Conservation (phyloP, 2,113 vertebrate genomes). For the Recurvirostra avosetta region DNA sequence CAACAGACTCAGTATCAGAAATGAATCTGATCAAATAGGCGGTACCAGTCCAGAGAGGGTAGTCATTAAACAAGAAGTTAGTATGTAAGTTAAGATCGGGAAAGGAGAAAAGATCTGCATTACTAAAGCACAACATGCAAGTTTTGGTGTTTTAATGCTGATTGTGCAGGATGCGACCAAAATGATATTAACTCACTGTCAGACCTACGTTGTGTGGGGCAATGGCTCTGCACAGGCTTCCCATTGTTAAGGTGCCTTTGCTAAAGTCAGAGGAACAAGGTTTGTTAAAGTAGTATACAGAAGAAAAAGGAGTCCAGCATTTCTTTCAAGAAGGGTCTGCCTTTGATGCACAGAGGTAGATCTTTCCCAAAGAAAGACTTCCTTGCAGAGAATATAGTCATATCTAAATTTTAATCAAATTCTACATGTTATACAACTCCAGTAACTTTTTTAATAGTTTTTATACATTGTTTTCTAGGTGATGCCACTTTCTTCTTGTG, state of each 20-base stretch:
- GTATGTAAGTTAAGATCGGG: background rate
- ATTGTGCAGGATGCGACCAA: background rate
- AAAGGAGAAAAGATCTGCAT: background rate
- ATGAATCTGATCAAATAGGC: fast-evolving
- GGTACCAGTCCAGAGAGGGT: background rate
- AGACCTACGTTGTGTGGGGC: fast-evolving
- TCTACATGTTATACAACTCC: background rate
- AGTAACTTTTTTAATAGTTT: background rate
- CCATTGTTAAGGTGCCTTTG: background rate
- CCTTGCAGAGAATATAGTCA: background rate
- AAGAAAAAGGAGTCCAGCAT: background rate
- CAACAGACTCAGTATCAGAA: background rate
- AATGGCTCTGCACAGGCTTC: background rate
- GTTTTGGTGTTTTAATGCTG: background rate
- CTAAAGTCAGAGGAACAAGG: background rate
- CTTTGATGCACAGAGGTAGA: background rate
- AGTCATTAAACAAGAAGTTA: background rate
- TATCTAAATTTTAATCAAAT: background rate
- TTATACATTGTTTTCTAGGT: background rate
- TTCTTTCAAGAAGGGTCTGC: background rate
- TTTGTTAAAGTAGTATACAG: background rate
- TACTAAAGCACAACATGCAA: fast-evolving
- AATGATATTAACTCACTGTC: background rate
- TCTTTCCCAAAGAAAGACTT: background rate
- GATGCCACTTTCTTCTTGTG: background rate